Base-by-base conservation (phyloP, 2,888 invertebrate species). In the Atethmia centrago region DNA sequence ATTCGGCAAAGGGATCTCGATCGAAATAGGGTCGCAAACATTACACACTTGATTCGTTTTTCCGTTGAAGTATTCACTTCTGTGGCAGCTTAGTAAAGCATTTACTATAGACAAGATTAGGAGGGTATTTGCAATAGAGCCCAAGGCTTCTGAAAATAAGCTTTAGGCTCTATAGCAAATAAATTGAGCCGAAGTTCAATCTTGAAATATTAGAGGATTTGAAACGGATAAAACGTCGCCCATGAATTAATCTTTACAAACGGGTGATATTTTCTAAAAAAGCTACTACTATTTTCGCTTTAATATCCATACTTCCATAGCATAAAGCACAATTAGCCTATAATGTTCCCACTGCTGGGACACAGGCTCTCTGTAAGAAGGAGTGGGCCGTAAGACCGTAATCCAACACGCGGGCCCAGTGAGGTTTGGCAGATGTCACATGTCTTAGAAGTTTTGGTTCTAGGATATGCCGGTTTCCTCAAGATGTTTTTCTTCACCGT, bases 171-270 rank as follows among this genome's bases (percentile, higher is more conserved):
- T 42, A 61, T 76, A 25, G 31, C 40, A 55, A 70, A 75, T 77
- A 75, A 55, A 31, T 77, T 49, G 25, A 61, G 53, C 31, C 31
- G 31, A 31, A 10, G 49, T 62, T 77, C 25, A 62, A 62, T 77
- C 47, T 9, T 62, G 77, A 70, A 69, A 70, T 62, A 69, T 75
- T 61, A 28, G n/a, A 25, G 12, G 76, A 53, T 76, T 65, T 74
- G 56, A 21, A 16, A 42, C 19, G 19, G 21, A 25, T 42, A 12
- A 64, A 62, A 62, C 4, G 16, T n/a, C 40, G 61, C 5, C 31
- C 45, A 7, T 47, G 40, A 73, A 73, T 28, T n/a, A 56, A 42
- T 55, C 10, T 28, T 36, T 47, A 4, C 40, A 3, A n/a, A 14
- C 16, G 36, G 25, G 14, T 31, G 12, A 69, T n/a, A 40, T 42